Evolutionary conservation across 2,113 vertebrate genomes (phyloP).

Genomic region (Tamias sibiricus): DNA sequence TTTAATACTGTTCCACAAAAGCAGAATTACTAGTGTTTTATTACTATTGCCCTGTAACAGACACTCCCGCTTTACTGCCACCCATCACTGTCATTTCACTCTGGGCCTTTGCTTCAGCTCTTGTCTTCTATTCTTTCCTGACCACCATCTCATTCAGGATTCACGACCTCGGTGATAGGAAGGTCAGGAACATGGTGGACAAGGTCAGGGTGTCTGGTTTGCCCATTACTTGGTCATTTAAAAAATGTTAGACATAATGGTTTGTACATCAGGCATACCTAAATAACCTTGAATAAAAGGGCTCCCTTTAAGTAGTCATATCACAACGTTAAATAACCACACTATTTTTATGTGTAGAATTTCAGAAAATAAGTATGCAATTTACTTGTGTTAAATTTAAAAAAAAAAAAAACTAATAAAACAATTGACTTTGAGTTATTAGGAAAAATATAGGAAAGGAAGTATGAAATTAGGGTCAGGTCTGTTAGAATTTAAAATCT

Average conservation of each 20-base stretch:
- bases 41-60: conserved; percentile 21
- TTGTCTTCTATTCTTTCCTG: neutral
- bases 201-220: neutral
- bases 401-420: neutral
- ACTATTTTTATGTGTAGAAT: neutral
- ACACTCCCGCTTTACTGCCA: neutral
- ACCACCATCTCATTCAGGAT: neutral
- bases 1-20: conserved; percentile 43
- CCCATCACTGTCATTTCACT: neutral
- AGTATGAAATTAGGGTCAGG: neutral
- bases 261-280: neutral
- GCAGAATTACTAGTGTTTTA: neutral
- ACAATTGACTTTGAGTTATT: neutral
- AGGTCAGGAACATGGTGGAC: neutral
- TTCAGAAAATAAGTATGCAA: conserved; percentile 20
- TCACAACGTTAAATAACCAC: neutral
- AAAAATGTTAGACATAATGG: neutral
- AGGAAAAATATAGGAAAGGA: neutral
- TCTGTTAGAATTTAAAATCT: conserved; percentile 36
- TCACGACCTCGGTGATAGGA: neutral
- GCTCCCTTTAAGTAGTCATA: neutral
- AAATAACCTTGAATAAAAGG: neutral
- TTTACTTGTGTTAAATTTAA: conserved; percentile 1
- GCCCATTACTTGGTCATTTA: neutral
- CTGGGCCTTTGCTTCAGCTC: neutral